Evolutionary conservation across 2,888 invertebrate genomes (phyloP).

Genomic region (Philonicus albiceps): DNA sequence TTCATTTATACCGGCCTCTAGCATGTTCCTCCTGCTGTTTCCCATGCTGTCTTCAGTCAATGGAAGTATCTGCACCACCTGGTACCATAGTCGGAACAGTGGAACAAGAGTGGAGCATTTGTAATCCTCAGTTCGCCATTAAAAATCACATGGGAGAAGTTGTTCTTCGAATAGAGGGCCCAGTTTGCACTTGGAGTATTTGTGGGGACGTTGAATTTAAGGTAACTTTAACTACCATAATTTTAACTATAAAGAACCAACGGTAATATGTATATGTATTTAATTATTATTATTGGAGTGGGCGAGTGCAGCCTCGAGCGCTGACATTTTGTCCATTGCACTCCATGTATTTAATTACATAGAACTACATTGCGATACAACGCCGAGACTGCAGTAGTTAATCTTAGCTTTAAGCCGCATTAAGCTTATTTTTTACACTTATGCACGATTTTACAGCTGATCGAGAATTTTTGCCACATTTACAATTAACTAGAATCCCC

Average conservation of each 20-base stretch:
- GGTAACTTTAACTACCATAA: conserved; percentile 65
- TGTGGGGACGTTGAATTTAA: conserved; percentile 87
- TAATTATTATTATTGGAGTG: too few species aligned
- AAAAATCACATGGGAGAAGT: conserved; percentile 77
- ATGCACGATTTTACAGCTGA: too few species aligned
- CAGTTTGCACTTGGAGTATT: conserved; percentile 78
- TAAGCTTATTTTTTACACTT: too few species aligned
- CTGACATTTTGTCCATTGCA: too few species aligned
- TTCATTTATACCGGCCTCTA: conserved; percentile 82
- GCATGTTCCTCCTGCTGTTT: conserved; percentile 85
- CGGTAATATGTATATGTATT: too few species aligned
- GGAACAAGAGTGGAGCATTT: conserved; percentile 79
- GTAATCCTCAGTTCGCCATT: conserved; percentile 76
- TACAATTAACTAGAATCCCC: too few species aligned
- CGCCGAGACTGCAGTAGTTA: too few species aligned
- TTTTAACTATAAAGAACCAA: background rate
- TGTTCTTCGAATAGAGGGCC: conserved; percentile 82
- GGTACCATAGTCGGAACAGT: conserved; percentile 75
- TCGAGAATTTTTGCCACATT: too few species aligned
- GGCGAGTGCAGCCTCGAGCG: too few species aligned
- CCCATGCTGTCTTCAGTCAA: conserved; percentile 83
- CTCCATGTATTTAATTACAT: too few species aligned
- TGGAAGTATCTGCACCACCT: conserved; percentile 80
- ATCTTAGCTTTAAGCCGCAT: too few species aligned
- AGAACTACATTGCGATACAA: too few species aligned